Evolutionary conservation across 2,113 vertebrate genomes (phyloP), one percentile per base, ranked within the genome.

Genomic region (Chionis minor): DNA sequence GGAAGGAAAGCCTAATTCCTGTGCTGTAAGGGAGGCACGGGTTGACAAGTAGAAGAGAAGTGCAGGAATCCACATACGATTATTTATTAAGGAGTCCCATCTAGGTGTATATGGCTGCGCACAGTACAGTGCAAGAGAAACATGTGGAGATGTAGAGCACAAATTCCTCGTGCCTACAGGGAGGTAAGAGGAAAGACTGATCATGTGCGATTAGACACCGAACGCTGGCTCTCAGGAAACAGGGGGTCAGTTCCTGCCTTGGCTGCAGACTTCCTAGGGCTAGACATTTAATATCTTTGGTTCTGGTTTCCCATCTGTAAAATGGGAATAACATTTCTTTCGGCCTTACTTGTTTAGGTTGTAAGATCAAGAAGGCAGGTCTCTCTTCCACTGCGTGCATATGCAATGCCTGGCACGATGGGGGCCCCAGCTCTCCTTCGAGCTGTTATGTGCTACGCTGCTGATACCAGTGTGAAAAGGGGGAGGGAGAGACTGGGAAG

Each of bases 101-200:
- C 59, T 96, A 96, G 88, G 89, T 96, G 94, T 35, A 47, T 45
- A 86, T 44, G 56, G 42, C 70, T 90, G 35, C 16, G 2, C 8
- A 10, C 55, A 86, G 58, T 49, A 49, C 44, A 55, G 73, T 3
- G 2, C 67, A 90, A 83, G 69, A 91, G 95, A 82, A 94, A 96
- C 81, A 90, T 82, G 91, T 91, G 90, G 96, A 92, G 72, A 92
- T 52, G 63, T 82, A 66, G 88, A 96, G 87, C 56, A 92, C 18
- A 74, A 96, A 96, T 96, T 96, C 75, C 90, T 96, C 0, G 0
- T 96, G 95, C 94, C 96, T 97, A 88, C 88, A 90, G 96, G 96
- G 95, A 97, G 95, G 95, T 86, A 86, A 88, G 93, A 96, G 94
- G 91, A 96, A 97, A 97, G 91, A 94, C 89, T 92, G 94, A 95